Conservation (phyloP, 2,113 vertebrate genomes). For the Leucoraja erinaceus region DNA sequence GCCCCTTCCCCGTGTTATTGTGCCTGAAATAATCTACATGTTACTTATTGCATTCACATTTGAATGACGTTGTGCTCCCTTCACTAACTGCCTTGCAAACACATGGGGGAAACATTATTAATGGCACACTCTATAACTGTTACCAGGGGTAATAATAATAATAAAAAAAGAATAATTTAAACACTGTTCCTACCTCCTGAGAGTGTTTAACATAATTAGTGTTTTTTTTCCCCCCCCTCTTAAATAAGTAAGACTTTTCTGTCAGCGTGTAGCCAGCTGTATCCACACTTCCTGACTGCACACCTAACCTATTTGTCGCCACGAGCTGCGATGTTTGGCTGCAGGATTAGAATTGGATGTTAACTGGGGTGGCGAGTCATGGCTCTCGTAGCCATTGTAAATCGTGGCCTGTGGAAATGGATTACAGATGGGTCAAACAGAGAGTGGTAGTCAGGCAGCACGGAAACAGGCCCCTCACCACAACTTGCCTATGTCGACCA, state of each 20-base stretch:
- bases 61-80: conserved; percentile 14
- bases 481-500: no score
- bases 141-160: conserved; percentile 18
- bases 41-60: conserved; percentile 30
- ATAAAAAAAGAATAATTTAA: conserved; percentile 22
- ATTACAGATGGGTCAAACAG: conserved; percentile 15
- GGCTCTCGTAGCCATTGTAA: neutral
- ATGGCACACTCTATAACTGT: conserved; percentile 5
- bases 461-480: no score
- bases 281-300: neutral
- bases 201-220: conserved; percentile 25
- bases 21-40: conserved; percentile 23
- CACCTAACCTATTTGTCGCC: neutral
- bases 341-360: neutral
- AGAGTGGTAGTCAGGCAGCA: no score
- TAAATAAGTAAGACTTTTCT: conserved; percentile 20
- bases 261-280: neutral
- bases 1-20: conserved; percentile 31
- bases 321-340: neutral
- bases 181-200: conserved; percentile 24
- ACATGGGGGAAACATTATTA: conserved; percentile 34
- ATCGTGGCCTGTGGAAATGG: neutral
- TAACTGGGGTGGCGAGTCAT: neutral
- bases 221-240: neutral
- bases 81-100: conserved; percentile 25